phyloP scores from a whole-genome alignment of 2,113 vertebrate genomes.

The Nyctibius bracteatus region DNA sequence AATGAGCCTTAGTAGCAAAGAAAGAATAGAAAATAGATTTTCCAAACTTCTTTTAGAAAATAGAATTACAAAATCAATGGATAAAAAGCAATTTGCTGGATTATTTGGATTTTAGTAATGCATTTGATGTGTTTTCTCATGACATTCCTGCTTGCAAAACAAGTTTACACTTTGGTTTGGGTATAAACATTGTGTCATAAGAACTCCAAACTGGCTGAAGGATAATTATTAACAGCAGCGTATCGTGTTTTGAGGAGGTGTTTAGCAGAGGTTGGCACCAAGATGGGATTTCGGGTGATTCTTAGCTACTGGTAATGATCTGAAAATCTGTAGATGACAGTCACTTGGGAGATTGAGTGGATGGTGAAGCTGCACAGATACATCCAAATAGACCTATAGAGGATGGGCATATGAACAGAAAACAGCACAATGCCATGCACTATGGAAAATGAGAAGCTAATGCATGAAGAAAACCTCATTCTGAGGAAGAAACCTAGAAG shows the following conservation, averaged over 20 bases:
- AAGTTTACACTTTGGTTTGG: constrained; percentile 1
- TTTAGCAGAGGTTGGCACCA: background rate
- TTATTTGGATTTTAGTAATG: constrained; percentile 2
- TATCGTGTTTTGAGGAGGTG: background rate
- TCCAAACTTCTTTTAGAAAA: constrained; percentile 10
- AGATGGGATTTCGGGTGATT: background rate
- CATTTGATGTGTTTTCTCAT: constrained; percentile 24
- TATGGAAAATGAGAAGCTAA: background rate
- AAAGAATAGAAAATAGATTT: constrained; percentile 6
- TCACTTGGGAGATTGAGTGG: background rate
- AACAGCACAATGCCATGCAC: background rate
- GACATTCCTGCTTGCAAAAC: constrained; percentile 28
- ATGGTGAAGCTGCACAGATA: background rate
- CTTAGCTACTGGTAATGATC: background rate
- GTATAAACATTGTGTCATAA: background rate
- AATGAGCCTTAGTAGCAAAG: background rate
- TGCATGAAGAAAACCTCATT: background rate
- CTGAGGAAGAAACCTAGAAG: background rate
- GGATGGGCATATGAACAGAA: background rate
- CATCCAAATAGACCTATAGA: background rate
- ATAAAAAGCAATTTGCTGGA: constrained; percentile 10
- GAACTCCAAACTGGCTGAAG: background rate
- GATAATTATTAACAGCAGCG: background rate
- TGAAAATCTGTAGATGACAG: background rate
- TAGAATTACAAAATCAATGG: constrained; percentile 25